A percentile compares a stretch with the other conserved stretches of the same genome.
Conservation (phyloP, 2,113 vertebrate species). For the Spea bombifrons region DNA sequence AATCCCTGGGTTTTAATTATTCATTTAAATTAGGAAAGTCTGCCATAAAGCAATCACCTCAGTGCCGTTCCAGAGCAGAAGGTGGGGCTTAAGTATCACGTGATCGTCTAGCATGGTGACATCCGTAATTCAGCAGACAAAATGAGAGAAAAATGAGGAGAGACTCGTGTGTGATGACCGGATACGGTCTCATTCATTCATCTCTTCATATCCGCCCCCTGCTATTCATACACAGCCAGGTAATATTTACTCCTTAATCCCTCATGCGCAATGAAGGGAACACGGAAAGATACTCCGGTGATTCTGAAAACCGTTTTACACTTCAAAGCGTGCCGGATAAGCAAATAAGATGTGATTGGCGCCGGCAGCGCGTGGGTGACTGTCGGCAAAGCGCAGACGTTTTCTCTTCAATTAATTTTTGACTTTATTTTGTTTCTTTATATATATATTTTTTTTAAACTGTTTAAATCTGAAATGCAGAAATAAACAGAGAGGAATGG, state of each 20-base stretch:
- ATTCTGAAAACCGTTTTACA: conserved; percentile 16
- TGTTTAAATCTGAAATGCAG: too few relatives aligned
- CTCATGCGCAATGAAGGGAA: not conserved
- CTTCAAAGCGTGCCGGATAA: conserved; percentile 23
- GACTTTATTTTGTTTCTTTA: not conserved
- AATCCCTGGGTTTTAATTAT: too few relatives aligned
- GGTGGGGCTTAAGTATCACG: too few relatives aligned
- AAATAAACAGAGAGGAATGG: too few relatives aligned
- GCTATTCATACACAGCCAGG: conserved; percentile 24
- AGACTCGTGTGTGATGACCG: too few relatives aligned
- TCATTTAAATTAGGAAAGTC: too few relatives aligned
- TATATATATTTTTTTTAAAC: not conserved
- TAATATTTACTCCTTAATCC: conserved; percentile 1
- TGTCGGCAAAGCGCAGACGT: not conserved
- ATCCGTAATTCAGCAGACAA: too few relatives aligned
- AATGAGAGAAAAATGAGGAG: too few relatives aligned
- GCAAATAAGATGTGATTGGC: not conserved
- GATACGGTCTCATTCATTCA: not conserved
- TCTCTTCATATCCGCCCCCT: not conserved
- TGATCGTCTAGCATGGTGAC: too few relatives aligned
- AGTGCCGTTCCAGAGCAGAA: too few relatives aligned
- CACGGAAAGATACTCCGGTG: not conserved
- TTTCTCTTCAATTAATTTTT: not conserved
- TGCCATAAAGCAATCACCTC: too few relatives aligned
- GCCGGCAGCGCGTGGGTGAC: not conserved